Evolutionary conservation across 2,888 invertebrate genomes (phyloP), one percentile per base, ranked within the genome.

Genomic region (Abscondita cerata): DNA sequence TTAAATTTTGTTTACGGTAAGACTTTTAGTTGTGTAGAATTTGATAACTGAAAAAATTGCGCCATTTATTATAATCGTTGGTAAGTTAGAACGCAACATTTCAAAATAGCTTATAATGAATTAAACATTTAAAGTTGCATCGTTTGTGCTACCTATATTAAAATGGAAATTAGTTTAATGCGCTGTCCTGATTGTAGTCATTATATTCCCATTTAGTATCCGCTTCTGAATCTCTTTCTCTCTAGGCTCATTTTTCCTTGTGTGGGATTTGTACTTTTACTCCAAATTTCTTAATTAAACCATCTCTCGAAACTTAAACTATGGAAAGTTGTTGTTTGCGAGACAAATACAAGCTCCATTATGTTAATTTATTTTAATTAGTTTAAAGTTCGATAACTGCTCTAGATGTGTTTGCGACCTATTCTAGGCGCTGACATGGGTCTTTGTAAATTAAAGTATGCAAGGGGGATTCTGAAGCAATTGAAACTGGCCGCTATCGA

Each of bases 81-180:
- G 11, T 19, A 44, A 44, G 44, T 44, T 44, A 44, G n/a, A n/a
- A n/a, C n/a, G n/a, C 44, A 15, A 15, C 41, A 44, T 44, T 44
- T 19, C 44, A 19, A 44, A 44, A 44, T 19, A 5, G 13, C 11
- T 15, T 9, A 44, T 44, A 44, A 44, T 44, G 44, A 44, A 44
- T 44, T 44, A 19, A 44, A 44, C 44, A 44, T 44, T 41, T 44
- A 4, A 44, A 3, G 44, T 44, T 18, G 44, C 41, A 41, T 41
- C 13, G 11, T 9, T 36, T 5, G 12, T 41, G 41, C 36, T 41
- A 41, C 12, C n/a, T n/a, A n/a, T 25, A 44, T 44, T 44, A 44
- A 44, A 44, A 44, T 44, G 44, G 44, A 44, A 18, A 44, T 44
- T 44, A 44, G 44, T 44, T 16, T 44, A 44, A 44, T 44, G 44